These are phyloP conservation scores for Atherinosoma microstoma DNA, from an alignment of 2,797 vertebrate genomes.

Conservation along the genomic window DNA sequence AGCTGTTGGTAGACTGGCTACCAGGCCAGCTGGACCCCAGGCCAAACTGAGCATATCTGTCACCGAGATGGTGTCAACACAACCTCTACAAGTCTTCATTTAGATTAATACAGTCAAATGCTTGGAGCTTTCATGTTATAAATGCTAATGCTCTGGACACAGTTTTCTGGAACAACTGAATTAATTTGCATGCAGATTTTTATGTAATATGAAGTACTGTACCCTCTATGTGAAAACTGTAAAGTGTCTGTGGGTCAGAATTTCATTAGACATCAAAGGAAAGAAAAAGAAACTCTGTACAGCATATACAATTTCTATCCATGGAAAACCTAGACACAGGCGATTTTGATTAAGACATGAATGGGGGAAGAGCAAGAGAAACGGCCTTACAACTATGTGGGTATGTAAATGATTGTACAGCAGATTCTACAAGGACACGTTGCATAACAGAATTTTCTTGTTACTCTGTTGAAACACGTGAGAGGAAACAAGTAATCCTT, in stretches of 20 bases:
- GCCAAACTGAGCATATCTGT: conserved; percentile 62
- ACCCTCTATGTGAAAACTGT: conserved; percentile 20
- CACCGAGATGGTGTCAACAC: conserved; percentile 67
- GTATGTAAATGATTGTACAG: conserved; percentile 1
- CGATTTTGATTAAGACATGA: conserved; percentile 4
- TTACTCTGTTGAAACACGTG: conserved; percentile 4
- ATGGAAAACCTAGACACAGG: conserved; percentile 2
- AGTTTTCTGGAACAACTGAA: conserved; percentile 55
- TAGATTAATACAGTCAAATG: conserved; percentile 62
- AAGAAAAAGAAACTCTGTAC: not conserved
- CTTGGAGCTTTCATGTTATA: conserved; percentile 55
- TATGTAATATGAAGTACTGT: conserved; percentile 31
- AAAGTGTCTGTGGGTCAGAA: conserved; percentile 22
- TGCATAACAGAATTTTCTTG: conserved; percentile 2
- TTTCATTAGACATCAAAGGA: conserved; percentile 27
- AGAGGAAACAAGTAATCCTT: conserved; percentile 8
- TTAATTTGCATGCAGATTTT: conserved; percentile 67
- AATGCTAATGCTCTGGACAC: conserved; percentile 61
- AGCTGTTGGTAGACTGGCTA: conserved; percentile 70
- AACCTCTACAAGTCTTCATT: conserved; percentile 49
- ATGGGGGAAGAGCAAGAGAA: conserved; percentile 8
- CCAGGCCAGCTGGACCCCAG: conserved; percentile 55
- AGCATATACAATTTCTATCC: conserved; percentile 1
- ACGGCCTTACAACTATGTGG: conserved; percentile 15
- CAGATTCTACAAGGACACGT: conserved; percentile 2